phyloP scores from a whole-genome alignment of 2,113 vertebrate species.

The Chlamydotis undulata region DNA sequence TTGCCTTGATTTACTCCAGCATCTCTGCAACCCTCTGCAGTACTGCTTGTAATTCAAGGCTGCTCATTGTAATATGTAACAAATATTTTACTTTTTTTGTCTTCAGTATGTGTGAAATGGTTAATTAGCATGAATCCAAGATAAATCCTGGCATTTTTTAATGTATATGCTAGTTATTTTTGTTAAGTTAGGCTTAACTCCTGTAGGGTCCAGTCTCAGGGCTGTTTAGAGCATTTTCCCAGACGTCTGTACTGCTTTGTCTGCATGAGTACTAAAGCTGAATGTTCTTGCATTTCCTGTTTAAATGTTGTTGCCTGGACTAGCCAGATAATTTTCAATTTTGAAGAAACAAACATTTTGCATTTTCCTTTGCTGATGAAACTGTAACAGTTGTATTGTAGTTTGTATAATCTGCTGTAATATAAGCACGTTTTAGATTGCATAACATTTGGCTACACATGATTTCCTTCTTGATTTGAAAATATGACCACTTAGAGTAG shows the following conservation, averaged over 20 bases:
- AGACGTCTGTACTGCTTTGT: background rate
- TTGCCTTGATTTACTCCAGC: background rate
- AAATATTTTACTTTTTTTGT: background rate
- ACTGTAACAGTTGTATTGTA: background rate
- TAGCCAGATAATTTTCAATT: background rate
- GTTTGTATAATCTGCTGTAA: background rate
- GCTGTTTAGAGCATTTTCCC: background rate
- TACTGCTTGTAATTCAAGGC: background rate
- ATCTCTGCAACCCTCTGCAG: background rate
- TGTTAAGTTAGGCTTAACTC: background rate
- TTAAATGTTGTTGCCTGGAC: background rate
- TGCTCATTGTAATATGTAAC: background rate
- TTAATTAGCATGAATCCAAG: background rate
- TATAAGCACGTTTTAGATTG: background rate
- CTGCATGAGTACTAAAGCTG: background rate
- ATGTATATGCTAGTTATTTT: background rate
- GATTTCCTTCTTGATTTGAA: background rate
- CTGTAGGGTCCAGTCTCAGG: background rate
- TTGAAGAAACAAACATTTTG: background rate
- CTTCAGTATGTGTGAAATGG: background rate
- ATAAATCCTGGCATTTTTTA: background rate
- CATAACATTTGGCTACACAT: background rate
- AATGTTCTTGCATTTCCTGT: background rate
- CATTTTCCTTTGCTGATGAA: background rate
- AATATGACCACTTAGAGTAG: background rate